Evolutionary conservation across 2,888 invertebrate genomes (phyloP).

Genomic region (Trissolcus brochymenae): DNA sequence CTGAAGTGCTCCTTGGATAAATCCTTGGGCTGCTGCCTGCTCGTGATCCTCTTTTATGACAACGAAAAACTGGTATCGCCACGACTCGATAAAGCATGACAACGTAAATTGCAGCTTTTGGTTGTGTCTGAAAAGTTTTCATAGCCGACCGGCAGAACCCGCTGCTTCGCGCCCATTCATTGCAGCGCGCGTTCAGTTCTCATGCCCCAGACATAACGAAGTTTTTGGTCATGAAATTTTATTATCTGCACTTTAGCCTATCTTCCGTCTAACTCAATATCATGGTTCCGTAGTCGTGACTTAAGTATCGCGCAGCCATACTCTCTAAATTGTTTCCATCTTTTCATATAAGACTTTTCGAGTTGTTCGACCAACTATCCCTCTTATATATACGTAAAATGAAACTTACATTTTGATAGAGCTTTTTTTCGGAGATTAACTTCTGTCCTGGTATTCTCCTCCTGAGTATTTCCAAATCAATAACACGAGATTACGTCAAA

Average conservation of each 20-base stretch:
- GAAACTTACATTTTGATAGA: constrained; percentile 37
- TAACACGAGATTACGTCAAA: not conserved
- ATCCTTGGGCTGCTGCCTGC: constrained; percentile 37
- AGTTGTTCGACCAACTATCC: constrained; percentile 55
- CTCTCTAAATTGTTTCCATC: constrained; percentile 58
- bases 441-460: constrained; percentile 4
- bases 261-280: constrained; percentile 72
- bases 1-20: constrained; percentile 51
- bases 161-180: constrained; percentile 52
- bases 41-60: constrained; percentile 56
- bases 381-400: constrained; percentile 48
- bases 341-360: constrained; percentile 50
- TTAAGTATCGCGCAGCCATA: constrained; percentile 67
- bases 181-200: constrained; percentile 63
- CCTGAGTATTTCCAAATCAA: not conserved
- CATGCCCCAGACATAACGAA: constrained; percentile 68
- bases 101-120: constrained; percentile 59
- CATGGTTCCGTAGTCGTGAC: constrained; percentile 69
- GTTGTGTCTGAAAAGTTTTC: constrained; percentile 72
- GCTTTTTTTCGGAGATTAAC: constrained; percentile 35
- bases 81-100: constrained; percentile 58
- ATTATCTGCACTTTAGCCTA: constrained; percentile 72
- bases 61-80: constrained; percentile 54
- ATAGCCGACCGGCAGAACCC: constrained; percentile 60
- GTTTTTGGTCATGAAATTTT: constrained; percentile 75